Base-by-base conservation (phyloP, 2,797 vertebrate species). In the Microtus obscurus region DNA sequence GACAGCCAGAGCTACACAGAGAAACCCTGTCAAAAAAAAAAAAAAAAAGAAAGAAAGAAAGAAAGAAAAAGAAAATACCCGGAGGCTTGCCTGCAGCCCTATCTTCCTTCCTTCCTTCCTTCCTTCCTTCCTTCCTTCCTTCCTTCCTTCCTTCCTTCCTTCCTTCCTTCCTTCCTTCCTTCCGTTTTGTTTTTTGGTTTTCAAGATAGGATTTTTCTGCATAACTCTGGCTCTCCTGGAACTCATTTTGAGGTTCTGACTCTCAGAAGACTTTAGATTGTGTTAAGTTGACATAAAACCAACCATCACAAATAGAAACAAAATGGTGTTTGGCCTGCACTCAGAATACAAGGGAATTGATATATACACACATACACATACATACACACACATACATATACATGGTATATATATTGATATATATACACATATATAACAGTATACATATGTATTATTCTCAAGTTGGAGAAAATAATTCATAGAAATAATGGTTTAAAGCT, bases 401-500 rank as follows among this genome's bases (percentile, higher is more conserved):
- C 45, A 48, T 48, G 45, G 45, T 48, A 48, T 48, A 48, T 48
- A 48, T 48, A 48, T 48, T 11, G 45, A 48, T 48, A 48, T 48
- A 48, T 48, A 48, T 12, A 48, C 48, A 48, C 48, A 48, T 1
- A 4, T 37, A 71, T 19, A 69, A 43, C 56, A 82, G 25, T 43
- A 40, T 25, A 59, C 10, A 31, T 43, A 45, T 63, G 10, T 23
- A 65, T 83, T 10, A 83, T 83, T 83, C 40, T 65, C 27, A 45
- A 83, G 59, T 83, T 83, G 21, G 82, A 85, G 43, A 69, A 51
- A 51, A 85, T 67, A 85, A 45, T 67, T 85, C 63, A n/a, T 86
- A n/a, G 43, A n/a, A 86, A 86, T 51, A 85, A 73, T 40, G 37
- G 9, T 73, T 73, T 73, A 40, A 40, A 73, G 21, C 71, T 73